Evolutionary conservation across 2,888 invertebrate species (phyloP).

Genomic region (Cheilosia impressa): DNA sequence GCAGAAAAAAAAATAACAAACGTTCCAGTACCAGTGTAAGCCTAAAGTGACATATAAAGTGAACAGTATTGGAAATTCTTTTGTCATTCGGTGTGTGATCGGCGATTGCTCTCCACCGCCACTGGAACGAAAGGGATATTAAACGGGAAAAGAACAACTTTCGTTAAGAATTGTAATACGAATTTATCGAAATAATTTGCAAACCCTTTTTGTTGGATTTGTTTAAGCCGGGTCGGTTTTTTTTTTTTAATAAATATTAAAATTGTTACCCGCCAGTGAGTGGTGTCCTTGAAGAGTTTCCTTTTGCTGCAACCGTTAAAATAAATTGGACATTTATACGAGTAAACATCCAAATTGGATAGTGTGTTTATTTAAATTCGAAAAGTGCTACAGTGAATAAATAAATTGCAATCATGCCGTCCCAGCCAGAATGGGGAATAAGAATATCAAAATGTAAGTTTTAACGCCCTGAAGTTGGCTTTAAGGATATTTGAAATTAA

Average conservation of each 20-base stretch:
- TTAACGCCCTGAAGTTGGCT: neutral
- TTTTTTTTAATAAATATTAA: slow-evolving; percentile 1
- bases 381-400: slow-evolving; percentile 37
- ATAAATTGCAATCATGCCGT: slow-evolving; percentile 79
- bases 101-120: slow-evolving; percentile 43
- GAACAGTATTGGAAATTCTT: slow-evolving; percentile 63
- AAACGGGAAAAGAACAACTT: slow-evolving; percentile 46
- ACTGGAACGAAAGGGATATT: slow-evolving; percentile 53
- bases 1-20: slow-evolving; percentile 14
- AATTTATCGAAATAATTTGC: neutral
- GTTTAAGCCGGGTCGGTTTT: slow-evolving; percentile 4
- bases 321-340: neutral
- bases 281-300: slow-evolving; percentile 22
- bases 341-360: neutral
- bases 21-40: slow-evolving; percentile 52
- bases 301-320: neutral
- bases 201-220: neutral
- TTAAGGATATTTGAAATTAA: no score
- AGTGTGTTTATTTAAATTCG: neutral
- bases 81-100: slow-evolving; percentile 70
- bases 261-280: slow-evolving; percentile 11
- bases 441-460: slow-evolving; percentile 82
- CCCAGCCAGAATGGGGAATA: slow-evolving; percentile 82
- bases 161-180: slow-evolving; percentile 10
- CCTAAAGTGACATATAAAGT: slow-evolving; percentile 70